Conservation (phyloP, 2,113 vertebrate species). For the Silurus asotus region DNA sequence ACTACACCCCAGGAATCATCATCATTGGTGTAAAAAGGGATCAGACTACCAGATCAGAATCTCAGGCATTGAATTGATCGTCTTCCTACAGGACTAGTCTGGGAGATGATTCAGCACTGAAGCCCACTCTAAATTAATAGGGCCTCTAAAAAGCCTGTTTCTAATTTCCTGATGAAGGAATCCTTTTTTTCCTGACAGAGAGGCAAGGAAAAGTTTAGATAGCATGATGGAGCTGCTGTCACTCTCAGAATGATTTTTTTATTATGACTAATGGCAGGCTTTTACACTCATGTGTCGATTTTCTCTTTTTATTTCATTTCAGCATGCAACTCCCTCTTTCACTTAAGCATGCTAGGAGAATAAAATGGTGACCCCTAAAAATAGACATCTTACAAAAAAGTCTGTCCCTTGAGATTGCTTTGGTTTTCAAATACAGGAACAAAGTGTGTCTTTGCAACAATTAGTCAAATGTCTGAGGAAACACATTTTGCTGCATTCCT, state of each 20-base stretch:
- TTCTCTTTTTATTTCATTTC: slow-evolving; percentile 25
- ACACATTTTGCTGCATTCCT: slow-evolving; percentile 33
- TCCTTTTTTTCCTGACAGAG: slow-evolving; percentile 6
- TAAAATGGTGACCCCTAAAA: slow-evolving; percentile 23
- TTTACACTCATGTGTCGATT: slow-evolving; percentile 31
- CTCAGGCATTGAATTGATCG: slow-evolving; percentile 14
- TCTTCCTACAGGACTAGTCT: slow-evolving; percentile 12
- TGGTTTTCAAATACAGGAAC: slow-evolving; percentile 40
- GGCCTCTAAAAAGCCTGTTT: slow-evolving; percentile 35
- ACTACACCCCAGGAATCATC: no score
- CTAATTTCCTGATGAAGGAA: slow-evolving; percentile 36
- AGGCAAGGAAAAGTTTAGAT: slow-evolving; percentile 33
- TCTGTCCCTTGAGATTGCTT: not conserved
- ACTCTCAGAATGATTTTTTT: slow-evolving; percentile 30
- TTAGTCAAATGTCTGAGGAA: slow-evolving; percentile 49
- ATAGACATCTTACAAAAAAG: slow-evolving; percentile 20
- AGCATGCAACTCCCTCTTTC: slow-evolving; percentile 18
- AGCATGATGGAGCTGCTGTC: slow-evolving; percentile 8
- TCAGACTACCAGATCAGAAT: not conserved
- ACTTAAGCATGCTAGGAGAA: slow-evolving; percentile 9
- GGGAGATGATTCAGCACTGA: slow-evolving; percentile 47
- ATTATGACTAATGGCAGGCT: slow-evolving; percentile 36
- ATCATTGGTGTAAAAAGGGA: not conserved
- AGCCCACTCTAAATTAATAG: slow-evolving; percentile 45
- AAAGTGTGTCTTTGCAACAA: slow-evolving; percentile 35